phyloP scores from a whole-genome alignment of 2,888 invertebrate species.

The Celastrina argiolus region DNA sequence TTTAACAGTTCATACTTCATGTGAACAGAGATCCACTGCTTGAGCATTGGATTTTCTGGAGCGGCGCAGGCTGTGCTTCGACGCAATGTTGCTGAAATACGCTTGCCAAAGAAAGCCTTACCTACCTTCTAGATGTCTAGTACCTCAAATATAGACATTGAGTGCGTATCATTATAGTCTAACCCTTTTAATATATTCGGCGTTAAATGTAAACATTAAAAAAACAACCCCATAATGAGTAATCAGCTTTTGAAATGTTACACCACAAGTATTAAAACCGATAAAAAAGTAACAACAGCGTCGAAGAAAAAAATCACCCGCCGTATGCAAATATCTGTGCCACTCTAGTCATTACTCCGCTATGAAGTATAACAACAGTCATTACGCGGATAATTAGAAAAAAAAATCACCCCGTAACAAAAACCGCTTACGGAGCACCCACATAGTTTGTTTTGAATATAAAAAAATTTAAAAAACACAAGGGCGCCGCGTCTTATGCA shows the following conservation, averaged over 20 bases:
- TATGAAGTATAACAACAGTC: conserved; percentile 74
- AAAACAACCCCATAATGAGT: conserved; percentile 65
- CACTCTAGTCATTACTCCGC: conserved; percentile 66
- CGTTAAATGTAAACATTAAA: conserved; percentile 53
- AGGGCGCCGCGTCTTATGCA: conserved; percentile 76
- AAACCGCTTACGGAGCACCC: conserved; percentile 74
- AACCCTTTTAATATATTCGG: conserved; percentile 25
- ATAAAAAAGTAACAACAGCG: conserved; percentile 67
- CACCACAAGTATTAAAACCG: conserved; percentile 68
- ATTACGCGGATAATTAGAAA: conserved; percentile 74
- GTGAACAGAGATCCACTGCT: too few species aligned
- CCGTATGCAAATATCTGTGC: conserved; percentile 72
- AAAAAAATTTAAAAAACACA: conserved; percentile 61
- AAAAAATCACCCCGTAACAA: conserved; percentile 72
- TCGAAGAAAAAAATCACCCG: conserved; percentile 60
- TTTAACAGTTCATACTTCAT: too few species aligned
- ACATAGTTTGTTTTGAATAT: conserved; percentile 69
- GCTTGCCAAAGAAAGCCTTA: too few species aligned
- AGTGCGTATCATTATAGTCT: too few species aligned
- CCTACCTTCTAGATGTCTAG: too few species aligned
- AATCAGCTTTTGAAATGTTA: conserved; percentile 68
- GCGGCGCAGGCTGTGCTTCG: too few species aligned
- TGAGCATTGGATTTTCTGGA: too few species aligned
- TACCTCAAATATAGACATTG: too few species aligned
- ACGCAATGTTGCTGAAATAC: too few species aligned